Base-by-base conservation (phyloP, 1,140 invertebrate species). In the Colletes latitarsis region DNA sequence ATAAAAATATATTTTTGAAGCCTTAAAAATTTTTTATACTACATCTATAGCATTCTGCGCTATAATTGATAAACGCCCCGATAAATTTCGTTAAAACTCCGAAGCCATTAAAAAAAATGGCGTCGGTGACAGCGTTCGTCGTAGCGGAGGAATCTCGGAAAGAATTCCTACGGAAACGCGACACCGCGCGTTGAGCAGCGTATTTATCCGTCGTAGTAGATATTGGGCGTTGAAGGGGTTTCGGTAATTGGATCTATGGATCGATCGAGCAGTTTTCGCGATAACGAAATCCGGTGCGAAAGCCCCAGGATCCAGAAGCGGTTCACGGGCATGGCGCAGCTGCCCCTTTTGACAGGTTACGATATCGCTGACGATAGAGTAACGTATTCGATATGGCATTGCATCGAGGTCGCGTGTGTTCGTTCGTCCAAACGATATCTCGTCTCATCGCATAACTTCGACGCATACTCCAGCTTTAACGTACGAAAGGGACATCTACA, bases 241-340 rank as follows among this genome's bases (percentile, higher is more conserved):
- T 58, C 73, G 79, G 82, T 77, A 85, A 85, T 84, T 85, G 82
- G 83, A 85, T 73, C 30, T 19, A 77, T 67, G 30, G 82, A 81
- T 81, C 82, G 77, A 53, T n/a, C 19, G 63, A 39, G 53, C 67
- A 60, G 69, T 84, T 84, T 85, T 81, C 83, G 70, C 81, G 68
- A 43, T 43, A 46, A 67, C 77, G 83, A 84, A 83, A 83, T 82
- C 68, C 76, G 71, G 79, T 75, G 52, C 64, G 39, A 69, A 10
- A 60, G 53, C 63, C 66, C 55, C 49, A 10, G 77, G 52, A 81
- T 81, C 46, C 69, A 49, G 69, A 72, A 58, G 41, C 60, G 69
- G 58, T 46, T 39, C 30, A 62, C 39, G 78, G 58, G 10, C 6
- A 49, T 10, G 0, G 19, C 41, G 69, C 67, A 77, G 58, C 82